These are phyloP conservation scores for Seira musarum DNA, from an alignment of 2,888 invertebrate species.

Conservation along the genomic window DNA sequence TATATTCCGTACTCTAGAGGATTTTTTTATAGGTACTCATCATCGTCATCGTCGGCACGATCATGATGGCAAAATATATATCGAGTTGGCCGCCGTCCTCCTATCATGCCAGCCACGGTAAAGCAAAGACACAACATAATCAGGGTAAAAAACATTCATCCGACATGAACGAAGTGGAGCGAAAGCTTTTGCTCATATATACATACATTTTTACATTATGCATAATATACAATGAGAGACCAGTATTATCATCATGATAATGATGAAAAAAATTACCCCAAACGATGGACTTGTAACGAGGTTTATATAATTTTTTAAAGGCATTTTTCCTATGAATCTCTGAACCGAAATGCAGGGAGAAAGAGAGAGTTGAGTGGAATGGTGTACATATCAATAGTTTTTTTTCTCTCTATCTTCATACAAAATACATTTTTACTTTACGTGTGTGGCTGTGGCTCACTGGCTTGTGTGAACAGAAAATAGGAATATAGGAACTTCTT, in stretches of 20 bases:
- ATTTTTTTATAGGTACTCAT: slow-evolving; percentile 21
- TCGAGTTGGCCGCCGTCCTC: not conserved
- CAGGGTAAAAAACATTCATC: slow-evolving; percentile 5
- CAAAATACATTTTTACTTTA: not conserved
- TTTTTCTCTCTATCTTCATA: too few species aligned
- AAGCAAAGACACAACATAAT: not conserved
- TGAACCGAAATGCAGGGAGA: too few species aligned
- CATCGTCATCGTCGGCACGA: slow-evolving; percentile 19
- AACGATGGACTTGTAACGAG: not conserved
- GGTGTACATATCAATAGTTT: slow-evolving; percentile 15
- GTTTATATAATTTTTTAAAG: slow-evolving; percentile 5
- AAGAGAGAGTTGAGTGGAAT: too few species aligned
- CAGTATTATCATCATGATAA: slow-evolving; percentile 4
- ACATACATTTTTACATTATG: slow-evolving; percentile 10
- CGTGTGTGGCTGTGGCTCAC: too few species aligned
- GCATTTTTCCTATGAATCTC: too few species aligned
- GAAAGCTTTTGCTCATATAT: slow-evolving; percentile 4
- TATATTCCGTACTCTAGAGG: not conserved
- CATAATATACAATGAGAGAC: slow-evolving; percentile 19
- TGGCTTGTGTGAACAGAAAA: too few species aligned
- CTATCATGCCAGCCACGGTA: not conserved
- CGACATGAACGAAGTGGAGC: slow-evolving; percentile 13
- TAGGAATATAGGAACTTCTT: not conserved
- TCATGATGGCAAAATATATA: not conserved
- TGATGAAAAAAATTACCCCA: slow-evolving; percentile 7